Evolutionary conservation across 2,113 vertebrate species (phyloP), one percentile per base, ranked within the genome.

Genomic region (Lepus americanus): DNA sequence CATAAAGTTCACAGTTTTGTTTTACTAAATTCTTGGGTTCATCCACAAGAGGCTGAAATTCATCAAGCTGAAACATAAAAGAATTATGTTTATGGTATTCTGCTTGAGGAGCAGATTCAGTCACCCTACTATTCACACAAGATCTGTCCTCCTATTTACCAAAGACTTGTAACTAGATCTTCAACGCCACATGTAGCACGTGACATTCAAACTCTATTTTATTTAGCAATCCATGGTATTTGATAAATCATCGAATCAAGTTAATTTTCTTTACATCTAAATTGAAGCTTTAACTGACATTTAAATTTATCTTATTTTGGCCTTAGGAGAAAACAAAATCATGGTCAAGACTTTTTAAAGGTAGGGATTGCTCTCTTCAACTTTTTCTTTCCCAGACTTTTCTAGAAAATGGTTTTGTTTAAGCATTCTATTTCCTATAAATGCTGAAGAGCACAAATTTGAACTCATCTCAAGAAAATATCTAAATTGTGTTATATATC

Each of bases 1-100:
- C 88, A n/a, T 77, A 96, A 25, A 95, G 11, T 0, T 96, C 98
- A 39, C 98, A 98, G 92, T 98, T 98, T 0, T 96, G 25, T 53
- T 98, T 96, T 0, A 98, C 55, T 89, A 98, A 11, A 0, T 87
- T 82, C 23, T 97, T 17, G 23, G 87, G 97, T 55, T 98, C 97
- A 0, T 98, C 88, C 55, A 98, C 1, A 0, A 96, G 91, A 89
- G 96, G 93, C 7, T 96, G 14, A 36, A 97, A 0, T 3, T 98
- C 84, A 0, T 96, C 97, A 20, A 98, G 9, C 98, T 98, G 87
- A 44, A 97, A 97, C n/a, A 66, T 5, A 90, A 81, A 80, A 96
- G 7, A 87, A 85, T 13, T 44, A 25, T 61, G 29, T 86, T 93
- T n/a, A 33, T 0, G n/a, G 25, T 7, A 16, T 31, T 61, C 22